These are phyloP conservation scores for Littorina saxatilis DNA, from an alignment of 1,140 invertebrate species.

Conservation along the genomic window DNA sequence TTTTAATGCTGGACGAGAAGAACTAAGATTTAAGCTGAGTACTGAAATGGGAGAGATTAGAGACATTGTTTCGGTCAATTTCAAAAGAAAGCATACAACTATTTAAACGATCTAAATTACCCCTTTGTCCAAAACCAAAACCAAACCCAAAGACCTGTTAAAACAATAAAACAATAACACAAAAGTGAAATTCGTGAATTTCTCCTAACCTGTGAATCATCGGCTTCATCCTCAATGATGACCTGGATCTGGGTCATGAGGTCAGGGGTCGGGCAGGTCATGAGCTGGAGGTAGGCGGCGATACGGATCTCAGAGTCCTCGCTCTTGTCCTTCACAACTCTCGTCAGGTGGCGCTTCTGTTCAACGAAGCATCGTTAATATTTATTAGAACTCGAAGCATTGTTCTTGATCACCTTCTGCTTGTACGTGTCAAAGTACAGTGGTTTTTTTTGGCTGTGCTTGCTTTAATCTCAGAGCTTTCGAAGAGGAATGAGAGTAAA, in stretches of 20 bases:
- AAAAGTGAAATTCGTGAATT: background rate
- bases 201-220: constrained; percentile 78
- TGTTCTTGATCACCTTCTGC: no score
- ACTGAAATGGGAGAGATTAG: no score
- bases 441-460: no score
- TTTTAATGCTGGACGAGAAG: no score
- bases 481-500: background rate
- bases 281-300: constrained; percentile 89
- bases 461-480: background rate
- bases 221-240: constrained; percentile 83
- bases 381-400: no score
- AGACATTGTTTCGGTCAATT: no score
- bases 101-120: no score
- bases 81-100: no score
- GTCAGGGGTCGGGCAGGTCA: constrained; percentile 89
- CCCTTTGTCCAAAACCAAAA: no score
- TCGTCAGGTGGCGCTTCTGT: constrained; percentile 74
- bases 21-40: no score
- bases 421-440: no score
- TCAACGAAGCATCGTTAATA: constrained; percentile 1
- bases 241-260: constrained; percentile 85
- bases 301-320: constrained; percentile 91
- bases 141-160: no score
- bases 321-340: constrained; percentile 82
- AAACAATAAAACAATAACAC: background rate